A percentile compares a stretch with the other conserved stretches of the same genome.
Evolutionary conservation across 2,888 invertebrate species (phyloP).

Genomic region (Neocrepidodera transversa): DNA sequence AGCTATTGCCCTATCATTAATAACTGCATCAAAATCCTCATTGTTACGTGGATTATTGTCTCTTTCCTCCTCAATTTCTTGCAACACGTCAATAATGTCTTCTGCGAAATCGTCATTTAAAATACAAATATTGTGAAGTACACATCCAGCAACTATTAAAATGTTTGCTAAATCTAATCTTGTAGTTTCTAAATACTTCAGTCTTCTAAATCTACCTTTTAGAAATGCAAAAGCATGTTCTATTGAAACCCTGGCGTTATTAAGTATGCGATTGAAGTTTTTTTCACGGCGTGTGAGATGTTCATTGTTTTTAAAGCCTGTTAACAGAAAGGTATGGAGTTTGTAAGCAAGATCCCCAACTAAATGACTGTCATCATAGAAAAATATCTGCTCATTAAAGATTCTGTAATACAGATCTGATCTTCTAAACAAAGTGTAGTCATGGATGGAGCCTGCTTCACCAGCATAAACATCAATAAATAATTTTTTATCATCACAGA

Average conservation of each 20-base stretch:
- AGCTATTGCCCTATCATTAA: too few relatives aligned
- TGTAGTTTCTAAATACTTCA: constrained; percentile 7
- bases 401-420: constrained; percentile 1
- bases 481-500: constrained; percentile 30
- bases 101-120: constrained; percentile 1
- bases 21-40: too few relatives aligned
- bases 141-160: background rate
- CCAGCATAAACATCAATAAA: constrained; percentile 36
- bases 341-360: constrained; percentile 16
- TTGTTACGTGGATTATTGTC: too few relatives aligned
- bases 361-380: constrained; percentile 7
- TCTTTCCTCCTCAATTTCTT: too few relatives aligned
- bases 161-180: background rate
- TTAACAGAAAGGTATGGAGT: background rate
- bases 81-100: background rate
- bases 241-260: background rate
- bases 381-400: background rate
- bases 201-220: constrained; percentile 14
- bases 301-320: constrained; percentile 10
- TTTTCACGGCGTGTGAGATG: constrained; percentile 4
- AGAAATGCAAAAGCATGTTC: constrained; percentile 7
- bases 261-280: constrained; percentile 5
- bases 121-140: constrained; percentile 7
- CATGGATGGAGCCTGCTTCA: constrained; percentile 1
- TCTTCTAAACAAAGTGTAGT: too few relatives aligned